Conservation (phyloP, 2,113 vertebrate genomes). For the Sterrhoptilus dennistouni region DNA sequence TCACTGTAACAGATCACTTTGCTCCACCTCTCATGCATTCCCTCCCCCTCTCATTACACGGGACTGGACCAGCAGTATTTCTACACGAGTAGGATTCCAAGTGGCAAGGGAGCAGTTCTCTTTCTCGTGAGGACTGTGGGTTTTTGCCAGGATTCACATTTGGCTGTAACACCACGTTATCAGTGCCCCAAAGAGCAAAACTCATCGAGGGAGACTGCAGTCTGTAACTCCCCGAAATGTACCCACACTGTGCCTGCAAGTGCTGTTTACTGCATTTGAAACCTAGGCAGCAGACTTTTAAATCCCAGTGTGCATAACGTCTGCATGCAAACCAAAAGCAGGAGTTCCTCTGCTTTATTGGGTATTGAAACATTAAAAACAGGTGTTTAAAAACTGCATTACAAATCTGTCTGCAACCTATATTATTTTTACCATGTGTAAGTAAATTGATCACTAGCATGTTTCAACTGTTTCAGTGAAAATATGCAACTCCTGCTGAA, state of each 20-base stretch:
- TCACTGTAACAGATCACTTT: not conserved
- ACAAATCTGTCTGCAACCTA: not conserved
- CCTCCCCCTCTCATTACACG: not conserved
- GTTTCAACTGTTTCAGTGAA: not conserved
- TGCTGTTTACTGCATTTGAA: not conserved
- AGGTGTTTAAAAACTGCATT: constrained; percentile 36
- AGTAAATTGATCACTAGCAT: not conserved
- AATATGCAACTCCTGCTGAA: not conserved
- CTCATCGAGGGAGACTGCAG: not conserved
- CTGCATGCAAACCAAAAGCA: constrained; percentile 34
- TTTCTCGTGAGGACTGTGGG: not conserved
- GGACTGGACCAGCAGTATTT: not conserved
- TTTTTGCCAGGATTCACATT: not conserved
- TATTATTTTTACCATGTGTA: constrained; percentile 20
- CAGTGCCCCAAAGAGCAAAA: not conserved
- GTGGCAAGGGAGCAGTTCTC: not conserved
- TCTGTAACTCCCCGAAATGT: not conserved
- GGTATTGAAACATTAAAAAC: constrained; percentile 25
- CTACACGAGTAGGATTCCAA: not conserved
- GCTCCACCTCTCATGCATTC: not conserved
- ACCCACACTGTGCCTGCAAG: not conserved
- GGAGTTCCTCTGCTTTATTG: not conserved
- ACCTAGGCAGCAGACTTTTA: not conserved
- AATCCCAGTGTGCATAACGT: not conserved
- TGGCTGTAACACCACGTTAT: not conserved